Evolutionary conservation across 2,113 vertebrate genomes (phyloP).

Genomic region (Dipodomys stephensi): DNA sequence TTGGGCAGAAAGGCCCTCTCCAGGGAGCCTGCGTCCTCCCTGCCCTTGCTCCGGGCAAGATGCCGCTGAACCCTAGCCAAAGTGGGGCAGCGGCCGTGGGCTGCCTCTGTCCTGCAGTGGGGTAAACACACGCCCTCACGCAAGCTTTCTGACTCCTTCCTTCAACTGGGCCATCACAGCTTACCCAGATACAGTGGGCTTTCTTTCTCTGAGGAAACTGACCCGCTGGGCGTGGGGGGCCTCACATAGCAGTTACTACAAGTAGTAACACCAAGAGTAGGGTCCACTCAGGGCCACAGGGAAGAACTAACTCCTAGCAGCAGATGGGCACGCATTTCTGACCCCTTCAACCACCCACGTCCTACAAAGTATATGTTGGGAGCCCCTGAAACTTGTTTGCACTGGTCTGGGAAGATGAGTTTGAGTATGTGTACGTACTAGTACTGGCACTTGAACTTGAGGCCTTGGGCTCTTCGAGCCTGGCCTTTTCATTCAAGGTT

Average conservation of each 20-base stretch:
- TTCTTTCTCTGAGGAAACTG: not conserved
- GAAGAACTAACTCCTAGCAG: no score
- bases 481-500: no score
- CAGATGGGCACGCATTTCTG: not conserved
- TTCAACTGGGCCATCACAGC: not conserved
- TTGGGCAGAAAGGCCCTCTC: not conserved
- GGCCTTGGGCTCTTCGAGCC: no score
- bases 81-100: no score
- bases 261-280: no score
- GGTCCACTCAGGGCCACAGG: not conserved
- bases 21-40: not conserved
- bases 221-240: not conserved
- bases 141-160: not conserved
- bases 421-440: no score
- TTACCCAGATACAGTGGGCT: not conserved
- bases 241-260: not conserved
- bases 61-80: not conserved
- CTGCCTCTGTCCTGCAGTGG: no score
- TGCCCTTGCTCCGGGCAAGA: not conserved
- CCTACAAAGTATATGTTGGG: not conserved
- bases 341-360: not conserved
- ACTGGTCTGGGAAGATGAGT: not conserved
- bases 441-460: no score
- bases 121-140: no score
- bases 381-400: not conserved